A percentile compares a stretch with the other conserved stretches of the same genome.
Evolutionary conservation across 2,113 vertebrate genomes (phyloP).

Genomic region (Pseudorasbora parva): DNA sequence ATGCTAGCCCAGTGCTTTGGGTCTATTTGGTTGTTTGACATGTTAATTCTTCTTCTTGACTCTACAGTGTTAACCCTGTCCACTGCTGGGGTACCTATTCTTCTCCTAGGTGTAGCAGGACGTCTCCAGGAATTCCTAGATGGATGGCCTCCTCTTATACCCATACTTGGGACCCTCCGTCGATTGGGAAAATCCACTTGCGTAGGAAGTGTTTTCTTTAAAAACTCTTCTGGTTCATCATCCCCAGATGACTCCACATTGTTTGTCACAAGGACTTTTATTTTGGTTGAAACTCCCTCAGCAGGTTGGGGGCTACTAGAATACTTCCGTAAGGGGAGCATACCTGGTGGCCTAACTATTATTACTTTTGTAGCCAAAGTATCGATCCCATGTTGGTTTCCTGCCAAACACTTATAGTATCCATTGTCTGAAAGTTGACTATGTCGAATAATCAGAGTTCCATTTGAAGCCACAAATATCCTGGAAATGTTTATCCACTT

Average conservation of each 20-base stretch:
- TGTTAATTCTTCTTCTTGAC: conserved; percentile 76
- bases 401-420: conserved; percentile 86
- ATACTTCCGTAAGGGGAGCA: conserved; percentile 70
- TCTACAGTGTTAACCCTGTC: conserved; percentile 77
- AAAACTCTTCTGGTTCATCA: conserved; percentile 45
- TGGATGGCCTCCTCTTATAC: conserved; percentile 53
- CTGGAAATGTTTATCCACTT: conserved; percentile 73
- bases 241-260: conserved; percentile 82
- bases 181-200: conserved; percentile 20
- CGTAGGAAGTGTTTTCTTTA: conserved; percentile 39
- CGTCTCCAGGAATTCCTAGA: conserved; percentile 69
- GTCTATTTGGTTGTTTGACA: conserved; percentile 85
- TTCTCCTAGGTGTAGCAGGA: conserved; percentile 56
- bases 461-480: conserved; percentile 72
- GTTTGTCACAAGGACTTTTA: conserved; percentile 65
- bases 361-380: conserved; percentile 74
- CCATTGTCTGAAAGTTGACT: conserved; percentile 78
- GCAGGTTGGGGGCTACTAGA: conserved; percentile 73
- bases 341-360: conserved; percentile 70
- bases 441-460: conserved; percentile 78
- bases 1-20: conserved; percentile 89
- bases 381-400: conserved; percentile 84
- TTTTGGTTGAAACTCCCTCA: conserved; percentile 68
- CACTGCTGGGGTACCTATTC: conserved; percentile 59
- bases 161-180: conserved; percentile 46